Percentiles rank a stretch among this genome's conserved stretches.
Conservation (phyloP, 2,888 invertebrate genomes). For the Lasioglossum morio region DNA sequence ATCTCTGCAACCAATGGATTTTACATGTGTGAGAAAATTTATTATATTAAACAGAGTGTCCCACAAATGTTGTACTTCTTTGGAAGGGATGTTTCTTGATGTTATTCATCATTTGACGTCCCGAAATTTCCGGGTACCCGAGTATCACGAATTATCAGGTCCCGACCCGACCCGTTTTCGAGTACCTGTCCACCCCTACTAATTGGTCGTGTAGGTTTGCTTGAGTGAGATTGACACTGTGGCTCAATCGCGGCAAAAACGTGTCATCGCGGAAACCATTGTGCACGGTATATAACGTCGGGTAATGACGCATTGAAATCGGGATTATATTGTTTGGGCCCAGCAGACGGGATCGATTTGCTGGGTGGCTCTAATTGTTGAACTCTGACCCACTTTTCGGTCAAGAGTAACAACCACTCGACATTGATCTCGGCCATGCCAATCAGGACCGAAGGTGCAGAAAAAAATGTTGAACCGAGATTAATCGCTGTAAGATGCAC, state of each 20-base stretch:
- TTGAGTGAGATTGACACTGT: background rate
- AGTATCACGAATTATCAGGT: too few species aligned
- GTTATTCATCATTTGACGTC: too few species aligned
- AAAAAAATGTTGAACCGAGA: slow-evolving; percentile 1
- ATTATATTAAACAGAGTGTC: too few species aligned
- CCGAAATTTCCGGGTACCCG: too few species aligned
- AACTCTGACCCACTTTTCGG: slow-evolving; percentile 46
- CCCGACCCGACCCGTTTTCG: too few species aligned
- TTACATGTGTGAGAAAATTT: too few species aligned
- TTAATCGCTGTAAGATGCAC: slow-evolving; percentile 2
- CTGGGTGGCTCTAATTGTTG: slow-evolving; percentile 21
- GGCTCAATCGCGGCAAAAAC: background rate
- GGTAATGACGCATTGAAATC: slow-evolving; percentile 32
- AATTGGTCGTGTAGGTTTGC: background rate
- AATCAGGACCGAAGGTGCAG: background rate
- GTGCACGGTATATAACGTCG: slow-evolving; percentile 14
- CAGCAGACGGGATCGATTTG: slow-evolving; percentile 26
- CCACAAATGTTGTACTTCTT: too few species aligned
- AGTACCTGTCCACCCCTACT: too few species aligned
- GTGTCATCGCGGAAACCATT: background rate
- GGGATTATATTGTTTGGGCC: slow-evolving; percentile 17
- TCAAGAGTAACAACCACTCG: slow-evolving; percentile 42
- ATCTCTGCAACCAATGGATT: too few species aligned
- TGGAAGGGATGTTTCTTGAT: too few species aligned
- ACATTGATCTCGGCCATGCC: slow-evolving; percentile 38